Evolutionary conservation across 2,888 invertebrate species (phyloP).

Genomic region (Tenthredo distinguenda): DNA sequence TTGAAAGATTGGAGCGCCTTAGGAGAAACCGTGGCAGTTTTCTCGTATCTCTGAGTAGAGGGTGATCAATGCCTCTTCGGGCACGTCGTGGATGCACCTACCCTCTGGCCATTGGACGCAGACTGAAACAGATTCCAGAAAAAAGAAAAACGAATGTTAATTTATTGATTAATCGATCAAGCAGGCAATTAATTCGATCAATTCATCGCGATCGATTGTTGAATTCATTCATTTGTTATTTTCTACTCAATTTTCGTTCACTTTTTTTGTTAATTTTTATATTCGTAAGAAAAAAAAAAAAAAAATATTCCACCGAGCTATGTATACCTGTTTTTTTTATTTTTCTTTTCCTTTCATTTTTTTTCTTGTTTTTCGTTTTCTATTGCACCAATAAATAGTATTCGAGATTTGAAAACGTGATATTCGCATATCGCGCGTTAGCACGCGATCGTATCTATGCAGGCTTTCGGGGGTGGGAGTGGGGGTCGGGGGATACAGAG

Average conservation of each 20-base stretch:
- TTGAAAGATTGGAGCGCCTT: conserved; percentile 64
- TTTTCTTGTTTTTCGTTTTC: not conserved
- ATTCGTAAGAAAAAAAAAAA: not conserved
- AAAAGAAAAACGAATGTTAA: conserved; percentile 35
- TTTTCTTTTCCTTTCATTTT: not conserved
- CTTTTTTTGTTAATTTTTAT: no score
- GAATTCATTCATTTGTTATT: not conserved
- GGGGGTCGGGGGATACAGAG: not conserved
- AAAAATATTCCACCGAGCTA: not conserved
- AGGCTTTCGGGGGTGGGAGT: not conserved
- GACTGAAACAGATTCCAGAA: conserved; percentile 85
- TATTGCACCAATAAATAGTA: not conserved
- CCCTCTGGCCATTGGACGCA: conserved; percentile 96
- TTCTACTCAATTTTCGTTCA: not conserved
- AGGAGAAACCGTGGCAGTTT: conserved; percentile 75
- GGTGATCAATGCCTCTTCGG: conserved; percentile 75
- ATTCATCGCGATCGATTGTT: not conserved
- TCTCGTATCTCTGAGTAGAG: conserved; percentile 75
- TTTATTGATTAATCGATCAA: conserved; percentile 8
- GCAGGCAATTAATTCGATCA: not conserved
- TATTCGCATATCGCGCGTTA: not conserved
- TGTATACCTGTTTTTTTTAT: not conserved
- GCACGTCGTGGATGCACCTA: conserved; percentile 80
- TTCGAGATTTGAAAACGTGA: not conserved
- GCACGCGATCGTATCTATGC: not conserved